phyloP scores from a whole-genome alignment of 2,888 invertebrate species.

The Andrena dorsata region DNA sequence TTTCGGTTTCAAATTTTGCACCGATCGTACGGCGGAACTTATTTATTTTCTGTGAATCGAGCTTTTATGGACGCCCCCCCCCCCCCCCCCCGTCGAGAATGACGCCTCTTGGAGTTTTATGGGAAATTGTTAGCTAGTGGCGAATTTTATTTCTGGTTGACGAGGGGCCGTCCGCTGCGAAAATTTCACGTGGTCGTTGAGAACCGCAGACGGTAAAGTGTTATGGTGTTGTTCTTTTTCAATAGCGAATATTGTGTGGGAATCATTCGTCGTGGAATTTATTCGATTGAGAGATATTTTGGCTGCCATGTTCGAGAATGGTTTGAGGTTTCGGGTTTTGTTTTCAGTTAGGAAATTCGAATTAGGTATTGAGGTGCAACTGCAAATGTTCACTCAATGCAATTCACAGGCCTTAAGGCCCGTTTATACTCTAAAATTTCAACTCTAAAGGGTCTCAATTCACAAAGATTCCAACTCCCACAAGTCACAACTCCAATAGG shows the following conservation, averaged over 20 bases:
- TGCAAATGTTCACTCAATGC: too few species aligned
- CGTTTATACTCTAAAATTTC: too few species aligned
- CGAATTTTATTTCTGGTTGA: conserved; percentile 16
- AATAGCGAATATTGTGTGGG: background rate
- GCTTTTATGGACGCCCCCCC: conserved; percentile 13
- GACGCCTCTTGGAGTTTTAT: conserved; percentile 11
- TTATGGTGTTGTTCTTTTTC: background rate
- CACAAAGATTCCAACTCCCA: too few species aligned
- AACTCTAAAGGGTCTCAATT: too few species aligned
- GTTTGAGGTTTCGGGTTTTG: too few species aligned
- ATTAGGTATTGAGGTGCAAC: too few species aligned
- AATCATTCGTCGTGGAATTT: background rate
- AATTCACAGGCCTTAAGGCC: too few species aligned
- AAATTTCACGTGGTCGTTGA: background rate
- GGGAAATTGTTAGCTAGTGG: conserved; percentile 7
- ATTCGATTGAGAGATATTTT: too few species aligned
- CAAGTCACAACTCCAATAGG: too few species aligned
- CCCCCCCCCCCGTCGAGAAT: background rate
- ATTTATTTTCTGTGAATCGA: conserved; percentile 21
- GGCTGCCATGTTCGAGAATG: too few species aligned
- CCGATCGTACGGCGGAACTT: background rate
- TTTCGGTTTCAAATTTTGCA: conserved; percentile 1
- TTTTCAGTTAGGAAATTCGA: too few species aligned
- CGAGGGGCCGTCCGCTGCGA: background rate
- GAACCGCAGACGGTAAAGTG: background rate